Conservation (phyloP, 2,113 vertebrate species). For the Stigmatopora nigra region DNA sequence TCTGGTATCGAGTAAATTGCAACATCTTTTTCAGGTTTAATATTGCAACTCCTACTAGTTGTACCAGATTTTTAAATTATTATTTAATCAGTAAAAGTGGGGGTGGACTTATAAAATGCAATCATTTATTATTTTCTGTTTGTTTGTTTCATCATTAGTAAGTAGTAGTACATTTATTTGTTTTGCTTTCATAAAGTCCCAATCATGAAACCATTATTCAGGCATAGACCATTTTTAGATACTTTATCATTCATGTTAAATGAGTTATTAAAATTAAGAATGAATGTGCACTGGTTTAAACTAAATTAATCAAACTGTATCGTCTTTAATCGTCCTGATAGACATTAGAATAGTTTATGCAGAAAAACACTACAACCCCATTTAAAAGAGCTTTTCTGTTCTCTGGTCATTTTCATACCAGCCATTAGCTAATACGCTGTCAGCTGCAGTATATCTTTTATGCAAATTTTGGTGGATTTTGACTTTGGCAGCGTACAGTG, state of each 20-base stretch:
- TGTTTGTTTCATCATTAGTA: background rate
- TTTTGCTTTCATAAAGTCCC: background rate
- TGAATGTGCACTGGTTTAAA: background rate
- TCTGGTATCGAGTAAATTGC: conserved; percentile 28
- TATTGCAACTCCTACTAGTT: conserved; percentile 13
- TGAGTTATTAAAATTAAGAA: background rate
- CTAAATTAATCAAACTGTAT: background rate
- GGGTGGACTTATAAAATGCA: background rate
- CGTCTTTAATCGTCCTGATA: background rate
- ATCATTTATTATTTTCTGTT: background rate
- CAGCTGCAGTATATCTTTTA: background rate
- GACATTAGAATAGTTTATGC: background rate
- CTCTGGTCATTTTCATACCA: background rate
- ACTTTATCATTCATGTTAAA: no score
- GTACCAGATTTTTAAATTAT: conserved; percentile 18
- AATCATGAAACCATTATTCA: background rate
- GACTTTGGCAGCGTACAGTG: background rate
- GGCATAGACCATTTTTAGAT: no score
- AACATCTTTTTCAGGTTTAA: conserved; percentile 33
- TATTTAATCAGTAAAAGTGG: conserved; percentile 10
- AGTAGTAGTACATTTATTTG: background rate
- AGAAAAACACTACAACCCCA: background rate
- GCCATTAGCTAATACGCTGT: background rate
- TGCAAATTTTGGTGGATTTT: background rate
- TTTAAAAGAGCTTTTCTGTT: background rate